Evolutionary conservation across 2,888 invertebrate genomes (phyloP).

Genomic region (Sipunculus nudus): DNA sequence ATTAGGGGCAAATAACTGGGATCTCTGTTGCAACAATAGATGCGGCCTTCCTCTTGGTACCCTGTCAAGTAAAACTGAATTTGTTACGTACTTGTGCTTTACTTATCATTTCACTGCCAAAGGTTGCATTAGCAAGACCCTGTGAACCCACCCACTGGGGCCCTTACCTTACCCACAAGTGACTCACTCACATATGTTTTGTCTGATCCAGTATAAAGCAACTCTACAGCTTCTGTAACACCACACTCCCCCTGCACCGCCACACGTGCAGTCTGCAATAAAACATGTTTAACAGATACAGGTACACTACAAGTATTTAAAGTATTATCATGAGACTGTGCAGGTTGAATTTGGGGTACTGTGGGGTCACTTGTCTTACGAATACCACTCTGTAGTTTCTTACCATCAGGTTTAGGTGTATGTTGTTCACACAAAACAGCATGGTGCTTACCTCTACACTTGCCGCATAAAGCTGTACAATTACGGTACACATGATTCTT

Average conservation of each 20-base stretch:
- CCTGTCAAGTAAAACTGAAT: neutral
- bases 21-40: neutral
- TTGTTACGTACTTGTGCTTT: neutral
- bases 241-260: neutral
- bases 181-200: neutral
- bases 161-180: neutral
- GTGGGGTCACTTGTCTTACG: neutral
- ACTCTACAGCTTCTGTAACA: neutral
- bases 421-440: neutral
- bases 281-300: neutral
- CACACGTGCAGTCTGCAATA: neutral
- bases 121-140: neutral
- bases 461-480: neutral
- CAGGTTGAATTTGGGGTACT: too few species aligned
- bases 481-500: neutral
- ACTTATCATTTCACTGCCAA: neutral
- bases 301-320: neutral
- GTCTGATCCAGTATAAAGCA: neutral
- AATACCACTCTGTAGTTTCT: neutral
- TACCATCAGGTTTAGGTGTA: neutral
- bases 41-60: neutral
- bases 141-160: neutral
- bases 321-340: too few species aligned
- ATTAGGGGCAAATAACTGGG: neutral
- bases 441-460: neutral